phyloP scores from a whole-genome alignment of 2,888 invertebrate species.

The Clanis bilineata region DNA sequence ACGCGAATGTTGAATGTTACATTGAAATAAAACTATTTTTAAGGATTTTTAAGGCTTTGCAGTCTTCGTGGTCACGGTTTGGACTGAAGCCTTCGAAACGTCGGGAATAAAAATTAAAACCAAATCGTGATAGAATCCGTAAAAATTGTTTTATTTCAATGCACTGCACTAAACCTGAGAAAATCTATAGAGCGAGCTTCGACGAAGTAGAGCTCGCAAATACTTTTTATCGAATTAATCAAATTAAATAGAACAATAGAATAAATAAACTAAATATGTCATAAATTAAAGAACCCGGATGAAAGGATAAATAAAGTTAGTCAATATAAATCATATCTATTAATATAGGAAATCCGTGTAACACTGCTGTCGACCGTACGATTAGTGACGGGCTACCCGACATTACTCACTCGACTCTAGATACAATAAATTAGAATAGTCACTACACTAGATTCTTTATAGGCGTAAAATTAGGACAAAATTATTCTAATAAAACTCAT shows the following conservation, averaged over 20 bases:
- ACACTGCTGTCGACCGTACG: constrained; percentile 22
- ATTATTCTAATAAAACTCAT: background rate
- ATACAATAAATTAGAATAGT: background rate
- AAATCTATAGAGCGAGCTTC: too few relatives aligned
- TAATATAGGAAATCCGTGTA: constrained; percentile 37
- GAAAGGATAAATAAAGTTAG: background rate
- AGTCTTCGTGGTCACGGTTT: too few relatives aligned
- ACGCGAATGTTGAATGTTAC: too few relatives aligned
- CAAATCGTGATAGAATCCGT: too few relatives aligned
- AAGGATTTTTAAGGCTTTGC: too few relatives aligned
- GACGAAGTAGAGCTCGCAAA: background rate
- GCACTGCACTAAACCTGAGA: too few relatives aligned
- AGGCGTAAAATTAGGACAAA: background rate
- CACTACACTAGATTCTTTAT: background rate
- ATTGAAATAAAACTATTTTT: too few relatives aligned
- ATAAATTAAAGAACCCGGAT: constrained; percentile 5
- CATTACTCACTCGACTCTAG: constrained; percentile 12
- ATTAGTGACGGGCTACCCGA: constrained; percentile 21
- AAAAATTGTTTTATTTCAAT: too few relatives aligned
- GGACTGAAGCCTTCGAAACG: too few relatives aligned
- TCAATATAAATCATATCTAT: constrained; percentile 22
- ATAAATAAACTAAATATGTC: background rate
- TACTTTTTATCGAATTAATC: background rate
- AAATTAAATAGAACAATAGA: background rate
- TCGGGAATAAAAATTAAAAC: too few relatives aligned